Percentiles rank a stretch among this genome's conserved stretches.
phyloP scores from a whole-genome alignment of 2,797 vertebrate genomes.

The Miichthys miiuy region DNA sequence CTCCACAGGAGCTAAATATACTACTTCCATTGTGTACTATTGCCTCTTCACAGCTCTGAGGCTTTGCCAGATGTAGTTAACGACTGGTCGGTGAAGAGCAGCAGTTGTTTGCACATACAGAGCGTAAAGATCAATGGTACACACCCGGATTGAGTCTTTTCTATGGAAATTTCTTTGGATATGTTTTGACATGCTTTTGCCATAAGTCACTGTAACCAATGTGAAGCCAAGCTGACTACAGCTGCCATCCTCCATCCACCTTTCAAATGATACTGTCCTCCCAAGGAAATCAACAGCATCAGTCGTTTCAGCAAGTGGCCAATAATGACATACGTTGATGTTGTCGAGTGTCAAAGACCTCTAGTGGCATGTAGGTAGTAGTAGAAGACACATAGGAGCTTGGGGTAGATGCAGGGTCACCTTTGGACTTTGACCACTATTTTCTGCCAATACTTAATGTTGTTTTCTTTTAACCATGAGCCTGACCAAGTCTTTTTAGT shows the following conservation, averaged over 20 bases:
- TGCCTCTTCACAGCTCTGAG: neutral
- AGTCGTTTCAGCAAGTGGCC: slow-evolving; percentile 8
- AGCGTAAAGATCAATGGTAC: neutral
- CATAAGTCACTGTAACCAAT: slow-evolving; percentile 3
- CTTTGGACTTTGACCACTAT: too few relatives aligned
- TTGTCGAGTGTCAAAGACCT: neutral
- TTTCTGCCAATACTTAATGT: neutral
- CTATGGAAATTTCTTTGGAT: neutral
- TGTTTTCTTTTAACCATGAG: neutral
- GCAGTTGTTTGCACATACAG: neutral
- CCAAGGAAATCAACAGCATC: neutral
- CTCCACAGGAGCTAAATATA: neutral
- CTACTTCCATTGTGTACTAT: neutral
- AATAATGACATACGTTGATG: too few relatives aligned
- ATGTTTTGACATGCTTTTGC: slow-evolving; percentile 15
- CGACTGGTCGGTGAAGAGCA: neutral
- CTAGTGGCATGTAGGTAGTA: neutral
- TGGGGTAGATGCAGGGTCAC: neutral
- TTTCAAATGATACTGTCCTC: neutral
- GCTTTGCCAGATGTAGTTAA: neutral
- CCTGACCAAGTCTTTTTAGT: neutral
- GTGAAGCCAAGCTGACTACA: slow-evolving; percentile 3
- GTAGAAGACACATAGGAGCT: neutral
- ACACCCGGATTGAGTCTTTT: neutral
- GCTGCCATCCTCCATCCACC: neutral